Evolutionary conservation across 2,797 vertebrate species (phyloP), one percentile per base, ranked within the genome.

Genomic region (Molothrus aeneus): DNA sequence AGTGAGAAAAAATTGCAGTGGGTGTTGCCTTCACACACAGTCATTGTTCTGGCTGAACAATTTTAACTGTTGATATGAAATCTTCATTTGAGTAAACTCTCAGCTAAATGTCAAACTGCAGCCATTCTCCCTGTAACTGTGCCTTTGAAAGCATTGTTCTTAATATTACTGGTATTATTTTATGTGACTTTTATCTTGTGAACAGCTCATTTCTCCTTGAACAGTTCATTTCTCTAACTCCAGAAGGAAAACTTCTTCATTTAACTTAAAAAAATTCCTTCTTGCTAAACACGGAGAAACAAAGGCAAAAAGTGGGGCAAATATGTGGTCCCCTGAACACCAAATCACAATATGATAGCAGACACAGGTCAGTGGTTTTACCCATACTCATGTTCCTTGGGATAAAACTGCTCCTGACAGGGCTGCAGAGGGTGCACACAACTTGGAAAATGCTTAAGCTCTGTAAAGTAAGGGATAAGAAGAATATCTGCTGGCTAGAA

Each of bases 21-120:
- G 38, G 36, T 61, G 50, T 64, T 88, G 40, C 50, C 43, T 81
- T 85, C 40, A n/a, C 45, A 7, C 51, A 64, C 17, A 54, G 45
- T 54, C 24, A 1, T 71, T 0, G 10, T 70, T 80, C 59, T 64
- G 54, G 77, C 28, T 84, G 61, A 86, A 47, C 54, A 59, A 14
- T 43, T 79, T 91, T 88, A 94, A 81, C 66, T 78, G 69, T 87
- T 94, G 54, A 70, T 80, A 47, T 18, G 80, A 88, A 92, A 74
- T 54, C 73, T 88, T 75, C 60, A 65, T 92, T 90, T 91, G 47
- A 36, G 59, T 74, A 86, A 95, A 59, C 72, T 80, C 64, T 57
- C 63, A 50, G 65, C 51, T 90, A 84, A 88, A 90, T 79, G 80
- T 72, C 69, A 84, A 75, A 26, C 59, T 63, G 45, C 25, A 63